phyloP scores from a whole-genome alignment of 2,888 invertebrate genomes.

The Aricia artaxerxes region DNA sequence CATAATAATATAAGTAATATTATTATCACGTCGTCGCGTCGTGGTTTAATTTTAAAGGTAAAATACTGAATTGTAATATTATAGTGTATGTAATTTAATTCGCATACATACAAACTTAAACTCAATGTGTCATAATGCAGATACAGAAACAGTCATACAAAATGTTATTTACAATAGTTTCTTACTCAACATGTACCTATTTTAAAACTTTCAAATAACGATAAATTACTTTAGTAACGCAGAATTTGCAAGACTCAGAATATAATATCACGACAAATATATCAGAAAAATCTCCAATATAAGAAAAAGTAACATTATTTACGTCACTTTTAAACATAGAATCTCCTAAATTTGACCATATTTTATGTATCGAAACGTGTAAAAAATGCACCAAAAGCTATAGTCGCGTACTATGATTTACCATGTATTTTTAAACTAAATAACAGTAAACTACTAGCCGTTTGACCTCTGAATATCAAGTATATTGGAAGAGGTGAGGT shows the following conservation, averaged over 20 bases:
- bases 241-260: too few relatives aligned
- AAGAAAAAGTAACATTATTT: too few relatives aligned
- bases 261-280: too few relatives aligned
- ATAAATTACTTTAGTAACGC: background rate
- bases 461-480: slow-evolving; percentile 25
- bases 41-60: background rate
- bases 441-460: background rate
- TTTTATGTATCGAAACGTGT: too few relatives aligned
- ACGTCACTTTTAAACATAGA: too few relatives aligned
- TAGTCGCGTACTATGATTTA: too few relatives aligned
- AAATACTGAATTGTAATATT: background rate
- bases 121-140: background rate
- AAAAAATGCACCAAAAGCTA: too few relatives aligned
- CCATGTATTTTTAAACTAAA: background rate
- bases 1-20: background rate
- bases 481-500: slow-evolving; percentile 27
- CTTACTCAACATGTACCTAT: too few relatives aligned
- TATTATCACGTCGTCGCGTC: background rate
- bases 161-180: background rate
- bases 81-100: background rate
- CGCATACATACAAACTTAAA: background rate
- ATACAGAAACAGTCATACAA: background rate
- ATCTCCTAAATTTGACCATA: too few relatives aligned
- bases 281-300: too few relatives aligned
- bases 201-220: background rate